Conservation (phyloP, 1,140 invertebrate genomes). For the Pseudomyrmex sp. region DNA sequence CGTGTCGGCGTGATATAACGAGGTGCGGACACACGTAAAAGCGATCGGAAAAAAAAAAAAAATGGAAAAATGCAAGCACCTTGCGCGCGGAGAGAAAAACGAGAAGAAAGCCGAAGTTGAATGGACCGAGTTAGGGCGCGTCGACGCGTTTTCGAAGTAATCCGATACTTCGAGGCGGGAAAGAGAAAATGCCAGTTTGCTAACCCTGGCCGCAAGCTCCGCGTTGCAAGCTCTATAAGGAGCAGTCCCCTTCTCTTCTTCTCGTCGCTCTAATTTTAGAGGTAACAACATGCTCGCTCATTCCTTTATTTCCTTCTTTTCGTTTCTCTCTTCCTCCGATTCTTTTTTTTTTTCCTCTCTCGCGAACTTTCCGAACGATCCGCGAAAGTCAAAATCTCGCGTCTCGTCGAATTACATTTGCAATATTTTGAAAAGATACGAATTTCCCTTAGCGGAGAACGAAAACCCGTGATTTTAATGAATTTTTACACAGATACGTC, state of each 20-base stretch:
- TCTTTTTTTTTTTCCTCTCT: not conserved
- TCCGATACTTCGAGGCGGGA: constrained; percentile 79
- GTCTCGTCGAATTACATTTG: not conserved
- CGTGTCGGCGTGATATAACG: too few species aligned
- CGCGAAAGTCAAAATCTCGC: not conserved
- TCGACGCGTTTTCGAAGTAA: constrained; percentile 75
- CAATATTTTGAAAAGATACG: constrained; percentile 2
- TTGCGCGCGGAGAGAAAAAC: constrained; percentile 36
- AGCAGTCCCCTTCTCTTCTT: constrained; percentile 81
- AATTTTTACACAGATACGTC: not conserved
- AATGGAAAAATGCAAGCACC: constrained; percentile 57
- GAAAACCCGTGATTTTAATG: not conserved
- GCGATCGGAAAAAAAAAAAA: not conserved
- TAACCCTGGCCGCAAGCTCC: constrained; percentile 81
- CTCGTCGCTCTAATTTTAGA: constrained; percentile 82
- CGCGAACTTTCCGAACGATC: constrained; percentile 10
- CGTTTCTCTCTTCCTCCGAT: not conserved
- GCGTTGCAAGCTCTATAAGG: constrained; percentile 84
- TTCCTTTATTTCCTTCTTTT: constrained; percentile 47
- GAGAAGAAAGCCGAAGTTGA: constrained; percentile 69
- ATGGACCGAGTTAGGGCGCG: constrained; percentile 65
- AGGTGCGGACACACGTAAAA: not conserved
- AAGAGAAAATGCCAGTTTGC: constrained; percentile 77
- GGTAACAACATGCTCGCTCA: constrained; percentile 53
- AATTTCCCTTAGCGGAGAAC: not conserved